Base-by-base conservation (phyloP, 1,140 invertebrate genomes). In the Chymomyza costata region DNA sequence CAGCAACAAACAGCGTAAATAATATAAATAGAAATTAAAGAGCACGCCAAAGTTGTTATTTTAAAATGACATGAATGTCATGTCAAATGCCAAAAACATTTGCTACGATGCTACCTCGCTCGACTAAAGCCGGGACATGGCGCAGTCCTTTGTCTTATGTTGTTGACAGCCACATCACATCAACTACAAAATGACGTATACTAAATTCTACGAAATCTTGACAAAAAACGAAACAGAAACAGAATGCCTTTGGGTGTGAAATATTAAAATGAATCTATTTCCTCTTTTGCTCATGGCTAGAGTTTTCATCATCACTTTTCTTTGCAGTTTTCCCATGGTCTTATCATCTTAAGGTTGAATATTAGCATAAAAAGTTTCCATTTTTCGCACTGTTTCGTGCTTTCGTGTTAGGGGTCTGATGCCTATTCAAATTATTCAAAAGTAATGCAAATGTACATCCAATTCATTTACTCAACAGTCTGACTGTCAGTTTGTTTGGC, bases 401-500 rank as follows among this genome's bases (percentile, higher is more conserved):
- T 8, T 5, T 46, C 25, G 14, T 17, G 16, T 25, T 16, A 21
- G 7, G n/a, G 14, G 14, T 28, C 10, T 28, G 25, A 47, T 58
- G 63, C 68, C 65, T 73, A 73, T 80, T 80, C 56, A 78, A 80
- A 78, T 78, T 78, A 80, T 73, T 73, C 28, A 45, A 67, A 50
- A 65, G 50, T 64, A 49, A 46, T 57, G 51, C 39, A 57, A 67
- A 49, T 49, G 45, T 48, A 66, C 65, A 65, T 69, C 50, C 73
- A 73, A 67, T 80, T 80, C 67, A 73, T 80, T 78, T 78, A 65
- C 64, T 73, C 73, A 73, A 68, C 68, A 68, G 64, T 67, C 64
- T 32, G 35, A 37, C 61, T 59, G 45, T 53, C 61, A 43, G 50
- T 60, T 65, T 38, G 37, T 39, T 65, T 55, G 21, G 21, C 34